These are phyloP conservation scores for Sebastes miniatus DNA, from an alignment of 2,797 vertebrate species.

Conservation along the genomic window DNA sequence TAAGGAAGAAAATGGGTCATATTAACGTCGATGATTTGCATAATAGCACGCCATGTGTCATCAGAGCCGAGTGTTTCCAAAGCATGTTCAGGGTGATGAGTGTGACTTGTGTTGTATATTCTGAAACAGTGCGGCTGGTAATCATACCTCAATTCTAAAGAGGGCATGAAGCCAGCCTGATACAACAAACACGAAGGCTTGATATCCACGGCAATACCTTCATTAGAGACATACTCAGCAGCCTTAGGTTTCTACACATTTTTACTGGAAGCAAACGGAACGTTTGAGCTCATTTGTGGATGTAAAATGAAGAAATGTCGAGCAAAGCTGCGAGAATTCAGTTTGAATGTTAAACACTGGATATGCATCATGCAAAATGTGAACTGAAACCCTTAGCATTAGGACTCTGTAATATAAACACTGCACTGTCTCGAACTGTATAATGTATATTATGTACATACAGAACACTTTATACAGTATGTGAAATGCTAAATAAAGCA, in stretches of 20 bases:
- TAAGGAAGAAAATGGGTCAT: conserved; percentile 22
- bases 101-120: background rate
- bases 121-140: background rate
- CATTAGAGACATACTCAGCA: background rate
- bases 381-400: conserved; percentile 24
- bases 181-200: background rate
- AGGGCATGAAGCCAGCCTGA: background rate
- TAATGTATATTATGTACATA: conserved; percentile 77
- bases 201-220: background rate
- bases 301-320: background rate
- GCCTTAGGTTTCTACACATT: background rate
- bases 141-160: background rate
- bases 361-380: conserved; percentile 45
- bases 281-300: background rate
- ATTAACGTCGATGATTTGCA: conserved; percentile 25
- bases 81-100: conserved; percentile 3
- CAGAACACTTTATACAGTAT: conserved; percentile 60
- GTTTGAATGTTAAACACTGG: conserved; percentile 63
- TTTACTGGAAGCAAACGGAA: conserved; percentile 9
- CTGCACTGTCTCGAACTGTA: conserved; percentile 32
- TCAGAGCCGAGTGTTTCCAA: conserved; percentile 12
- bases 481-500: conserved; percentile 73
- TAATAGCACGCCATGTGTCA: conserved; percentile 22
- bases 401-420: conserved; percentile 43
- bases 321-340: background rate